A percentile compares a stretch with the other conserved stretches of the same genome.
phyloP scores from a whole-genome alignment of 2,797 vertebrate genomes.

The Hephaestus fuliginosus region DNA sequence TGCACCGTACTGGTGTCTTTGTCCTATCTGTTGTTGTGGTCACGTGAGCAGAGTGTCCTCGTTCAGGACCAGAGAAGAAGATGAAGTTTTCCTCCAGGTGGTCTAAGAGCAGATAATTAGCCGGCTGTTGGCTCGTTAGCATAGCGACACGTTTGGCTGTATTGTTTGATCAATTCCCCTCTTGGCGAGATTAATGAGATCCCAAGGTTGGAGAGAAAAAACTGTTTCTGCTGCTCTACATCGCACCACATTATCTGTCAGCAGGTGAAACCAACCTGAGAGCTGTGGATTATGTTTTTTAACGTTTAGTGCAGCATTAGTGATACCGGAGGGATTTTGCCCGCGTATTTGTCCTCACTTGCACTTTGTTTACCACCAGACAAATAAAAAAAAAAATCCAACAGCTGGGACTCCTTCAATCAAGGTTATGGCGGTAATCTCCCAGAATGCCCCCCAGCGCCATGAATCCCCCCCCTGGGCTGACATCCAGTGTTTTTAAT shows the following conservation, averaged over 20 bases:
- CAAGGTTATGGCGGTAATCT: constrained; percentile 63
- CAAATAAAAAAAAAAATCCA: constrained; percentile 18
- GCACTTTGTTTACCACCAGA: constrained; percentile 31
- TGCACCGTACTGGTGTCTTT: neutral
- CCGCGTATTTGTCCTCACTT: constrained; percentile 12
- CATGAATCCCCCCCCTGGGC: constrained; percentile 32
- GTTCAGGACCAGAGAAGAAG: neutral
- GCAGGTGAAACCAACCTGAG: constrained; percentile 26
- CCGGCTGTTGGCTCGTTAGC: constrained; percentile 51
- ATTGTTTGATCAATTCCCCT: constrained; percentile 65
- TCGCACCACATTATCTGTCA: neutral
- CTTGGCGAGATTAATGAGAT: constrained; percentile 63
- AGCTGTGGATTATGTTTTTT: constrained; percentile 2
- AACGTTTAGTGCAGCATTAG: neutral
- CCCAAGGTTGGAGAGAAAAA: constrained; percentile 31
- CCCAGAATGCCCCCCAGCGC: constrained; percentile 57
- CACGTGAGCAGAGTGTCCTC: neutral
- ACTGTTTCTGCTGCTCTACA: constrained; percentile 12
- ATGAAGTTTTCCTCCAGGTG: constrained; percentile 24
- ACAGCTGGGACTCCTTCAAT: constrained; percentile 65
- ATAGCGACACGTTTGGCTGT: constrained; percentile 18
- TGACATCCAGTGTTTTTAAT: constrained; percentile 60
- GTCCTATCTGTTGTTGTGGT: neutral
- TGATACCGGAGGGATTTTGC: constrained; percentile 28
- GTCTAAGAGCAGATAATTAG: constrained; percentile 57